These are phyloP conservation scores for Harpalus rufipes DNA, from an alignment of 2,888 invertebrate species.

Conservation along the genomic window DNA sequence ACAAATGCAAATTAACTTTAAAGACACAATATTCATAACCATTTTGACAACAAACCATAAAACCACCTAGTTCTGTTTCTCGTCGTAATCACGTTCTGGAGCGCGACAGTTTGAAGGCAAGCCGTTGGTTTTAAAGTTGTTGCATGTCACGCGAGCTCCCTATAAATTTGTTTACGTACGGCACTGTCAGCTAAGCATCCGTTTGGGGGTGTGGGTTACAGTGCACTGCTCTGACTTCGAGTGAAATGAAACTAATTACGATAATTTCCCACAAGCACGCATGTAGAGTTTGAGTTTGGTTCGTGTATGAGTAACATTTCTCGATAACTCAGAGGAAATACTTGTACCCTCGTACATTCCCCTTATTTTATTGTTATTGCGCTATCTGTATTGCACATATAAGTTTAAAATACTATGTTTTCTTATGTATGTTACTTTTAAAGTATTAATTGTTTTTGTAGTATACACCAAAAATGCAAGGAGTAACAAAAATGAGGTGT, in stretches of 20 bases:
- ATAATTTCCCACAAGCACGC: constrained; percentile 52
- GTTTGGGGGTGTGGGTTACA: constrained; percentile 23
- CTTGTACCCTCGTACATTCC: neutral
- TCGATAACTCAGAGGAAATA: neutral
- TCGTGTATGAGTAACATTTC: neutral
- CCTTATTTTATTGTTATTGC: neutral
- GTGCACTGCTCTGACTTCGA: constrained; percentile 49
- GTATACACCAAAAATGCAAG: too few relatives aligned
- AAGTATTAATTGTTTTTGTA: too few relatives aligned
- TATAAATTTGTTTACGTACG: constrained; percentile 56
- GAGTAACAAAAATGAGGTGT: too few relatives aligned
- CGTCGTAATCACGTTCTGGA: neutral
- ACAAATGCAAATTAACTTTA: neutral
- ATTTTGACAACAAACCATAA: neutral
- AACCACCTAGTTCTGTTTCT: neutral
- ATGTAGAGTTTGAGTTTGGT: neutral
- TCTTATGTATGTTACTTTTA: too few relatives aligned
- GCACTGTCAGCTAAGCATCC: constrained; percentile 20
- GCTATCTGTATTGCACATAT: neutral
- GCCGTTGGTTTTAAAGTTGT: constrained; percentile 14
- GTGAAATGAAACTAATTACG: constrained; percentile 61
- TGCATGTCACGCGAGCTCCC: constrained; percentile 31
- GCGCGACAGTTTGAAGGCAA: neutral
- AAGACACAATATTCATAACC: neutral
- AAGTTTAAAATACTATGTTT: neutral